Conservation (phyloP, 2,888 invertebrate genomes). For the Protophormia terraenovae region DNA sequence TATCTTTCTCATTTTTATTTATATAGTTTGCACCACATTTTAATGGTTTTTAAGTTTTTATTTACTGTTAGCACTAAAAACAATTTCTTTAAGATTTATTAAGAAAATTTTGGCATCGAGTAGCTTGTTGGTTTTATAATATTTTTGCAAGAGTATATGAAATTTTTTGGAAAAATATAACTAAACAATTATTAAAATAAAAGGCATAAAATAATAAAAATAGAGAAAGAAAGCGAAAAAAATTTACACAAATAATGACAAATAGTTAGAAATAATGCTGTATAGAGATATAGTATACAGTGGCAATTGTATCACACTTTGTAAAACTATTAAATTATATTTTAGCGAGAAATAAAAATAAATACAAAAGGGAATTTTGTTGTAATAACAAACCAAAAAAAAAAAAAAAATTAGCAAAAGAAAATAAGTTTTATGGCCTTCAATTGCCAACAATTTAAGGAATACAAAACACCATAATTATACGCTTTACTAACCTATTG, state of each 20-base stretch:
- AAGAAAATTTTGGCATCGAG: conserved; percentile 62
- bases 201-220: conserved; percentile 19
- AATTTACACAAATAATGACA: conserved; percentile 62
- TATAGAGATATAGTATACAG: conserved; percentile 19
- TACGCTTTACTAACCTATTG: conserved; percentile 43
- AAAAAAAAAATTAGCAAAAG: neutral
- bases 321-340: conserved; percentile 59
- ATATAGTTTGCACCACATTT: conserved; percentile 43
- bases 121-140: conserved; percentile 22
- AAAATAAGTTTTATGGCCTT: conserved; percentile 48
- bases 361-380: conserved; percentile 2
- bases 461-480: conserved; percentile 55
- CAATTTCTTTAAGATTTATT: conserved; percentile 58
- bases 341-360: neutral
- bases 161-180: conserved; percentile 20
- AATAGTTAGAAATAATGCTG: neutral
- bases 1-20: conserved; percentile 26
- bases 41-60: conserved; percentile 52
- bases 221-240: neutral
- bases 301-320: conserved; percentile 66
- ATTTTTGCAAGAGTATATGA: neutral
- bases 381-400: neutral
- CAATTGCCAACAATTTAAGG: conserved; percentile 64
- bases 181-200: conserved; percentile 56
- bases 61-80: conserved; percentile 26